phyloP scores from a whole-genome alignment of 1,140 invertebrate species.

The Listronotus bonariensis region DNA sequence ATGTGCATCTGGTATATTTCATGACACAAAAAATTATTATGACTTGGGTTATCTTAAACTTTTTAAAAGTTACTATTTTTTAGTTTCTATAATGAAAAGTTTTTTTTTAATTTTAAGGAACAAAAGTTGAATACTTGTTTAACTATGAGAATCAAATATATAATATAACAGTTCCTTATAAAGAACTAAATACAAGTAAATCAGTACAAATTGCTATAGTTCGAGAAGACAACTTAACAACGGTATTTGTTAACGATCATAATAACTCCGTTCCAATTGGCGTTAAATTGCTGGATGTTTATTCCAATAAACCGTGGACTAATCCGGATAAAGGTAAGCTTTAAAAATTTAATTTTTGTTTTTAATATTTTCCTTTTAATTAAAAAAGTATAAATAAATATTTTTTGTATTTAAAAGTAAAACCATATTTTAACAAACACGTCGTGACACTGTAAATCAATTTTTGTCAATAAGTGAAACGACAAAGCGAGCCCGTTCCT shows the following conservation, averaged over 20 bases:
- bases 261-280: conserved; percentile 72
- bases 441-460: no score
- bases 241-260: conserved; percentile 81
- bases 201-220: conserved; percentile 85
- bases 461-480: no score
- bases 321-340: conserved; percentile 74
- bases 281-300: conserved; percentile 71
- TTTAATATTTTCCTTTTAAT: no score
- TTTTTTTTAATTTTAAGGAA: conserved; percentile 56
- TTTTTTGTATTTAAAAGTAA: no score
- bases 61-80: not conserved
- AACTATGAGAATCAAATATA: conserved; percentile 81
- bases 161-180: conserved; percentile 74
- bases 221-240: conserved; percentile 71
- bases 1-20: no score
- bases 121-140: conserved; percentile 77
- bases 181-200: conserved; percentile 75
- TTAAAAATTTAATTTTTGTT: no score
- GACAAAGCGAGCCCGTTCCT: no score
- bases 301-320: conserved; percentile 82
- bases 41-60: no score
- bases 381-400: no score
- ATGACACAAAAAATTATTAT: no score
- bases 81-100: no score
- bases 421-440: no score